Evolutionary conservation across 2,888 invertebrate species (phyloP), one percentile per base, ranked within the genome.

Genomic region (Cephus sareptanus): DNA sequence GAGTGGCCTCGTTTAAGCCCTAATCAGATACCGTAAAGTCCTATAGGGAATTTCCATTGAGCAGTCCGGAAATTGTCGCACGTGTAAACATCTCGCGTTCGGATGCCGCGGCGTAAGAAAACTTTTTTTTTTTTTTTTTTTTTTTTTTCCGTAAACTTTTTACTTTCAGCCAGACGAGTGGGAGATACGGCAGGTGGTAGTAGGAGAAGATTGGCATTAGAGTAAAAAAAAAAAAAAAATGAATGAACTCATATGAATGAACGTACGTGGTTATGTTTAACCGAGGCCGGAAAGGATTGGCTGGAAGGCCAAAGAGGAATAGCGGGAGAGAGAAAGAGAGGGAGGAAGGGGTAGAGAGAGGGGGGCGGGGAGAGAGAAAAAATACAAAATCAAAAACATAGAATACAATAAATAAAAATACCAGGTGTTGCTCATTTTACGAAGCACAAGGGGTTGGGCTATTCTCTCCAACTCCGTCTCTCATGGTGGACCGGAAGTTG

Each of bases 401-500:
- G 76, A 79, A 79, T 23, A 56, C 6, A 23, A 56, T 56, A 56
- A 56, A 23, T 9, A 56, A 56, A 23, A 83, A 83, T 81, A 85
- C 85, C 85, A 83, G 86, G 80, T 84, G 81, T 79, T 79, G 76
- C 79, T 76, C 56, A 56, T 56, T 56, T 75, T 76, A 76, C 77
- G 79, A 80, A 82, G 80, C 81, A 79, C 80, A 81, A 81, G 80
- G 79, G 82, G 81, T 37, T 23, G 15, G 15, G 15, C 9, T 56
- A 56, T 56, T 56, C 56, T 56, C 23, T 56, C 9, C 15, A 23
- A 23, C 9, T 23, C 9, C 9, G 2, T 56, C 83, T 80, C 81
- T 76, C 82, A 80, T 84, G 84, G 83, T 23, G 81, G 83, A 83
- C 88, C 89, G 90, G 90, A 90, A 90, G 86, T 86, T 84, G 80